phyloP scores from a whole-genome alignment of 2,888 invertebrate genomes.

The Himalopsyche japonica region DNA sequence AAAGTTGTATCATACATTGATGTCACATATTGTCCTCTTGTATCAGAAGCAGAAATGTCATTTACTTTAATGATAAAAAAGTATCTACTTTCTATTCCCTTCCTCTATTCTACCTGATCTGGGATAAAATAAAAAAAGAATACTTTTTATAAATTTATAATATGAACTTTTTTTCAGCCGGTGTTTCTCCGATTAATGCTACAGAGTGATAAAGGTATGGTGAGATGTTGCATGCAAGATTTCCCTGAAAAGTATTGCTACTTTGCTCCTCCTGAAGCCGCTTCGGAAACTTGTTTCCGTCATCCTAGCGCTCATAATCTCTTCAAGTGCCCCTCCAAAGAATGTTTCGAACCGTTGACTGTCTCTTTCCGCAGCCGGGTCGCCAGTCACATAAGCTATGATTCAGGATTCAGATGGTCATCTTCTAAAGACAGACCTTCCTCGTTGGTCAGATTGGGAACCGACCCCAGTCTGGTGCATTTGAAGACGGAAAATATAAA shows the following conservation, averaged over 20 bases:
- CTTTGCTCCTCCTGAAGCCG: conserved; percentile 50
- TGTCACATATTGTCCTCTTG: no score
- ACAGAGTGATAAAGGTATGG: conserved; percentile 76
- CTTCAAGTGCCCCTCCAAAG: conserved; percentile 43
- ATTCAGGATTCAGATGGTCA: conserved; percentile 29
- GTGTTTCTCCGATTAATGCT: conserved; percentile 76
- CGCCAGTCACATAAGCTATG: conserved; percentile 34
- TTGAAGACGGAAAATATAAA: not conserved
- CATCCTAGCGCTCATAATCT: conserved; percentile 44
- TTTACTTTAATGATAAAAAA: no score
- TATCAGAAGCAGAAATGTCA: no score
- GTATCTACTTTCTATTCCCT: no score
- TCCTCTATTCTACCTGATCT: no score
- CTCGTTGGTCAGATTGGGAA: conserved; percentile 35
- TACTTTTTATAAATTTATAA: no score
- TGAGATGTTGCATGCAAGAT: conserved; percentile 64
- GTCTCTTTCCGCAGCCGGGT: conserved; percentile 25
- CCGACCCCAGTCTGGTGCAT: conserved; percentile 37
- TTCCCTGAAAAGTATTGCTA: conserved; percentile 52
- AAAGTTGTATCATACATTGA: no score
- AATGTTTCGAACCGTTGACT: conserved; percentile 44
- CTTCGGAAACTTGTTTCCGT: conserved; percentile 45
- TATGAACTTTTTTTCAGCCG: conserved; percentile 65
- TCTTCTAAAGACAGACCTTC: conserved; percentile 21
- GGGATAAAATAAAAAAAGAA: no score